Base-by-base conservation (phyloP, 2,888 invertebrate genomes). In the Orthosia gothica region DNA sequence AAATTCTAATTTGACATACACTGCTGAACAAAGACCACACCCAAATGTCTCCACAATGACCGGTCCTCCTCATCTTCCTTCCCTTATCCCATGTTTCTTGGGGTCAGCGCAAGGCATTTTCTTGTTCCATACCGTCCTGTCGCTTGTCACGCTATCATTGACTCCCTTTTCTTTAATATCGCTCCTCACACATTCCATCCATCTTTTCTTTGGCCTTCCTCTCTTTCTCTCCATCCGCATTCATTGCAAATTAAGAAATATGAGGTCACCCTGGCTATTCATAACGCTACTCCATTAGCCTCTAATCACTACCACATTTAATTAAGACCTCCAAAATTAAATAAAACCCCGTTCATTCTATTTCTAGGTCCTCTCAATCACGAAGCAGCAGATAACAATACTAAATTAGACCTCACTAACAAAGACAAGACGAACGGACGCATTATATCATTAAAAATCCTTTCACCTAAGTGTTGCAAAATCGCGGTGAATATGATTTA, bases 401-500 rank as follows among this genome's bases (percentile, higher is more conserved):
- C 23, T 18, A 77, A 77, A 74, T 82, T 57, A 67, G 69, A 59
- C 50, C 57, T 59, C 52, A 50, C 2, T 62, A 70, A 76, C 77
- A 75, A 74, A 81, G 70, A 47, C 58, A 69, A 67, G 55, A 62
- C 63, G 64, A 23, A 61, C 71, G 65, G 40, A 40, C 47, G 68
- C 73, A 81, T 81, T 79, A 87, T 80, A 78, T 72, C 74, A 77
- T 81, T 76, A 68, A 64, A 58, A 9, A 83, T 83, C 89, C 89
- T 89, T 89, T 89, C 89, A 88, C 88, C 68, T 23, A 77, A 76
- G 80, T 68, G 76, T 89, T 89, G 74, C 89, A 80, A 87, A 86
- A 89, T 76, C 20, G 52, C 68, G 66, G 76, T 79, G 81, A 81
- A 83, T 83, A 83, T 82, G 80, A 87, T 87, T 79, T 79, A 81